Evolutionary conservation across 2,797 vertebrate species (phyloP).

Genomic region (Gymnodraco acuticeps): DNA sequence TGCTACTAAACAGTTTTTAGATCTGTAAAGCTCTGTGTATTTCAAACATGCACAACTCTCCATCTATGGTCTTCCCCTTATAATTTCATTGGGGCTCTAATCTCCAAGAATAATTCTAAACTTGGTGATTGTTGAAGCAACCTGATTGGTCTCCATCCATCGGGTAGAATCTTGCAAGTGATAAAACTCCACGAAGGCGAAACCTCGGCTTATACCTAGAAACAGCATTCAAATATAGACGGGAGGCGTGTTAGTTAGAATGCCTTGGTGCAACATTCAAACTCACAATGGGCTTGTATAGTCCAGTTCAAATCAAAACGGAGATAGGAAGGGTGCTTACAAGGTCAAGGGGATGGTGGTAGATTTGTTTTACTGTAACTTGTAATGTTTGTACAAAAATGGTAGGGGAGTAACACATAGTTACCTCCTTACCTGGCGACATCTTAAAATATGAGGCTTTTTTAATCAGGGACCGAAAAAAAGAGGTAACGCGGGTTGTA

Average conservation of each 20-base stretch:
- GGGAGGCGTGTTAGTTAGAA: conserved; percentile 98
- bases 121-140: conserved; percentile 99
- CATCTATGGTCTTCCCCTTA: conserved; percentile 23
- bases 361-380: conserved; percentile 90
- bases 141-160: conserved; percentile 99
- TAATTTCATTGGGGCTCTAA: conserved; percentile 51
- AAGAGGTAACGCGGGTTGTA: conserved; percentile 82
- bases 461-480: conserved; percentile 85
- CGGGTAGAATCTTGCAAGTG: conserved; percentile 99
- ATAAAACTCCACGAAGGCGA: conserved; percentile 99
- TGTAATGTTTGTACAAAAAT: conserved; percentile 78
- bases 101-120: conserved; percentile 90
- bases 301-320: conserved; percentile 52
- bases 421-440: conserved; percentile 58
- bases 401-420: conserved; percentile 22
- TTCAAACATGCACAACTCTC: conserved; percentile 20
- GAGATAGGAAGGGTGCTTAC: conserved; percentile 39
- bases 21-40: conserved; percentile 9
- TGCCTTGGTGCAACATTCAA: conserved; percentile 90
- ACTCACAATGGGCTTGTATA: conserved; percentile 91
- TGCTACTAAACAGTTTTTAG: conserved; percentile 31
- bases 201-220: conserved; percentile 99
- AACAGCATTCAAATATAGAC: conserved; percentile 99
- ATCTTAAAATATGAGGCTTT: conserved; percentile 37
- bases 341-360: conserved; percentile 83